A percentile compares a stretch with the other conserved stretches of the same genome.
Conservation (phyloP, 2,888 invertebrate species). For the Hyalella azteca region DNA sequence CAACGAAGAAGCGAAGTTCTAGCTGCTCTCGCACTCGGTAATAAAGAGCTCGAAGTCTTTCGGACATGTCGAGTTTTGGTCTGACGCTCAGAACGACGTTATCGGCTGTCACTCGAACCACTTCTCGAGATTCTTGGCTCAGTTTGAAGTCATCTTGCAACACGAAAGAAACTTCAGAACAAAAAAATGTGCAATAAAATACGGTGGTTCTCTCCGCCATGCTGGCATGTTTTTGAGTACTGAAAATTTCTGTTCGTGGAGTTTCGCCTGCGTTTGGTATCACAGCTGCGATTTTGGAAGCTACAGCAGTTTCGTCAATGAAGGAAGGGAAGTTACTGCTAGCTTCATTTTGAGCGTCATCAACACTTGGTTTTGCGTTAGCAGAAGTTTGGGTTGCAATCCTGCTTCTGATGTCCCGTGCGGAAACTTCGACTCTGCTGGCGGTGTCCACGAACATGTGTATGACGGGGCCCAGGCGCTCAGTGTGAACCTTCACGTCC, state of each 20-base stretch:
- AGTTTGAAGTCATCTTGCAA: conserved; percentile 53
- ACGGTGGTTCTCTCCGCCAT: conserved; percentile 40
- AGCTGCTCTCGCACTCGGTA: conserved; percentile 51
- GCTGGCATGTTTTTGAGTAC: not conserved
- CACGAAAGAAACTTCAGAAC: conserved; percentile 48
- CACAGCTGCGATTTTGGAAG: not conserved
- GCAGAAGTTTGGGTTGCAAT: conserved; percentile 63
- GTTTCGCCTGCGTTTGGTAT: not conserved
- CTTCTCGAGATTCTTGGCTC: conserved; percentile 48
- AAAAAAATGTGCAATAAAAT: conserved; percentile 49
- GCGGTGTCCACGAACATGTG: conserved; percentile 66
- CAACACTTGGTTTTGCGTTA: not conserved
- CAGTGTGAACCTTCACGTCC: conserved; percentile 64
- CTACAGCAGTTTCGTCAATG: not conserved
- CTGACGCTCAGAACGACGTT: conserved; percentile 53
- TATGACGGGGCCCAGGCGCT: conserved; percentile 62
- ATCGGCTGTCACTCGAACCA: conserved; percentile 57
- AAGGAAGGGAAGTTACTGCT: not conserved
- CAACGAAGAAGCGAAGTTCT: conserved; percentile 57
- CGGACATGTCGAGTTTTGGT: conserved; percentile 52
- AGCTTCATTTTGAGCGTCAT: conserved; percentile 2
- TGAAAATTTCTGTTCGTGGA: not conserved
- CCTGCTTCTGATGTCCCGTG: conserved; percentile 78
- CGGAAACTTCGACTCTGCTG: conserved; percentile 77
- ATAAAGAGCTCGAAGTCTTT: conserved; percentile 47